These are phyloP conservation scores for Pristionchus mayeri DNA, from an alignment of 2,888 invertebrate species.

Conservation along the genomic window DNA sequence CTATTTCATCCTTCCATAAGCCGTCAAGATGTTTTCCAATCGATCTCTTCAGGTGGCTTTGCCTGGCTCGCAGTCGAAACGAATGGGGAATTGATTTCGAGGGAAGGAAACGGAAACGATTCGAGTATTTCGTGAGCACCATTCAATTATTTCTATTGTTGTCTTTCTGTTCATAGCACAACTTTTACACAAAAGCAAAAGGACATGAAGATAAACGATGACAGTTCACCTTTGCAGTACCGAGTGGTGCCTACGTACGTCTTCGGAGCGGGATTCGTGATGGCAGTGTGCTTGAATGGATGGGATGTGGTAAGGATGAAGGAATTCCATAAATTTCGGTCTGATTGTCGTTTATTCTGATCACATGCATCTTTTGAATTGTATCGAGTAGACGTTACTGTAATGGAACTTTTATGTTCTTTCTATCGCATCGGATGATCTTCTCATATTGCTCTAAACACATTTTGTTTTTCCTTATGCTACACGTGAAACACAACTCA, in stretches of 20 bases:
- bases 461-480: too few relatives aligned
- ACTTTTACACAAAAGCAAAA: too few relatives aligned
- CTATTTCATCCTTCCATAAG: too few relatives aligned
- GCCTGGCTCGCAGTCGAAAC: conserved; percentile 28
- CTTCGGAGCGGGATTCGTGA: neutral
- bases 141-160: neutral
- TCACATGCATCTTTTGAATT: too few relatives aligned
- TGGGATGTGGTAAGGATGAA: conserved; percentile 46
- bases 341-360: too few relatives aligned
- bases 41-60: neutral
- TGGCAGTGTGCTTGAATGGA: conserved; percentile 10
- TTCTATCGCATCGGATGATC: too few relatives aligned
- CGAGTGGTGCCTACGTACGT: conserved; percentile 12
- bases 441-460: too few relatives aligned
- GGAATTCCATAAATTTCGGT: too few relatives aligned
- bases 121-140: neutral
- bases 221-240: conserved; percentile 12
- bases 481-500: neutral
- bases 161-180: too few relatives aligned
- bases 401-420: too few relatives aligned
- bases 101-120: neutral
- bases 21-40: too few relatives aligned
- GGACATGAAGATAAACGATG: neutral
- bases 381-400: too few relatives aligned
- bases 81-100: conserved; percentile 47